phyloP scores from a whole-genome alignment of 2,113 vertebrate genomes.

The Coracopsis vasa region DNA sequence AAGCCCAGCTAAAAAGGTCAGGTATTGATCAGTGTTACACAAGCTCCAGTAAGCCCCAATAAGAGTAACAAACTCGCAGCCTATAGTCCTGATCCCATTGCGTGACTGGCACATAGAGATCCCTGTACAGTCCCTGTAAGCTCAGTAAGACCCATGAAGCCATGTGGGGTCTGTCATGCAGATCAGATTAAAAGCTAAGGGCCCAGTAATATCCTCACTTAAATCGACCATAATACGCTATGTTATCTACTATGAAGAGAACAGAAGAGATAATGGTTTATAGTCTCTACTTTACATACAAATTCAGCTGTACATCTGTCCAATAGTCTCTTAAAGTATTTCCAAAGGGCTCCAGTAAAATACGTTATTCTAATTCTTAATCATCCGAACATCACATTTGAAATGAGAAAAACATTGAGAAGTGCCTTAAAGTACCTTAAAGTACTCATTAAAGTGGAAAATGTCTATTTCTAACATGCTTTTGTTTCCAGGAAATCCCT shows the following conservation, averaged over 20 bases:
- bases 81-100: fast-evolving
- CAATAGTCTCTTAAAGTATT: background rate
- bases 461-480: background rate
- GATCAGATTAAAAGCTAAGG: slow-evolving; percentile 16
- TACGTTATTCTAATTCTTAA: background rate
- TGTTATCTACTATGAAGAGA: background rate
- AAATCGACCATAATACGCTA: slow-evolving; percentile 24
- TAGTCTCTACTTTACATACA: slow-evolving; percentile 18
- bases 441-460: background rate
- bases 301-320: slow-evolving; percentile 43
- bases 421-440: slow-evolving; percentile 21
- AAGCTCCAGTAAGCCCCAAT: too few relatives aligned
- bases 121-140: fast-evolving
- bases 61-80: background rate
- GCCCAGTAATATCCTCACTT: background rate
- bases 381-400: background rate
- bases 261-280: slow-evolving; percentile 25
- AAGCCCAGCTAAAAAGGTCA: background rate
- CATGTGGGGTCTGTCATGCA: background rate
- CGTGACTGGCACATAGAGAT: fast-evolving
- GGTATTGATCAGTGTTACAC: background rate
- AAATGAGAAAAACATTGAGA: background rate
- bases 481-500: background rate
- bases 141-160: background rate
- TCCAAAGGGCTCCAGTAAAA: slow-evolving; percentile 10